Base-by-base conservation (phyloP, 2,888 invertebrate species). In the Orchesella flavescens region DNA sequence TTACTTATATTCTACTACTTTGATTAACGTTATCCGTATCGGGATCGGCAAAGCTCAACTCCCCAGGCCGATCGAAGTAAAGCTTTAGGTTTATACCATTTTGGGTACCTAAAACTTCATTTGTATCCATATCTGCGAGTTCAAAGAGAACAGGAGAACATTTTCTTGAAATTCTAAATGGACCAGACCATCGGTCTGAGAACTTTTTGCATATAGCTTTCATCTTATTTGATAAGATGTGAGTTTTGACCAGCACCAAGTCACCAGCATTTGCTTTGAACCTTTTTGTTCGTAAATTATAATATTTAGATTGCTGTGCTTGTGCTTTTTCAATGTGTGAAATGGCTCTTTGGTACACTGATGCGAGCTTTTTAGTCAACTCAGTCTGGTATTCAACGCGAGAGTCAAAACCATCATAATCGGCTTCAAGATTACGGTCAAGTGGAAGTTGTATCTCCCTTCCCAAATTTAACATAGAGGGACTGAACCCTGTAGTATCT, bases 401-500 rank as follows among this genome's bases (percentile, higher is more conserved):
- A 10, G 43, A 66, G 9, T 13, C 66, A 66, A 17, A 9, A 1
- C 24, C 61, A 12, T 24, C 61, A 61, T 61, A 61, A 4, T 21
- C 61, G 2, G 23, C 1, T 61, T 61, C 61, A 1, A 61, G 24
- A 61, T 61, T 61, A 10, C 61, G 10, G 19, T 61, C 61, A 44
- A 86, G 74, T 0, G 85, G 85, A 7, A 82, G 59, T 13, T 34
- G 59, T 1, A 82, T 5, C 44, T 86, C 86, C 49, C 86, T 44
- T 17, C 84, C 85, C 13, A 83, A 74, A 19, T 68, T 85, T 0
- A 85, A n/a, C 69, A 82, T 73, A 9, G 85, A 46, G 9, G 84
- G 86, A 13, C 69, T 74, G 53, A 77, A 86, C 0, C 86, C 85
- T 1, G 85, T 86, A 0, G 85, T 71, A 44, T 84, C 85, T 15